Base-by-base conservation (phyloP, 2,113 vertebrate genomes). In the Bostrychus sinensis region DNA sequence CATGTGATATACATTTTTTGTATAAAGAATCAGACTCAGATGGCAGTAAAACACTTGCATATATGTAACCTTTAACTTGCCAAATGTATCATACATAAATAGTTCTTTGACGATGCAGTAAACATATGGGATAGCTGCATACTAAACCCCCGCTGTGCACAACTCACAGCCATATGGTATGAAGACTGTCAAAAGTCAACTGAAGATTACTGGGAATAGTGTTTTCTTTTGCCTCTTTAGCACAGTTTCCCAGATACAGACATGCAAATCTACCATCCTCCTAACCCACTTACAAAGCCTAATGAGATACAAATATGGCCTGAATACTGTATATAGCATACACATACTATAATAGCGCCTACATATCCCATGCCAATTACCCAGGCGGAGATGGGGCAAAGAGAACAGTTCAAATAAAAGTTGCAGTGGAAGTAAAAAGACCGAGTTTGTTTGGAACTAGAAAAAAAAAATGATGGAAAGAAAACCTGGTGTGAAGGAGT, bases 231-330 rank as follows among this genome's bases (percentile, higher is more conserved):
- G 14, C 23, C 1, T 48, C 22, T 26, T 25, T 26, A 11, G 13
- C 45, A 46, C 45, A 26, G 1, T 22, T 28, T 28, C 25, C 2
- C 30, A 32, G 48, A 23, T 11, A 22, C 10, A 19, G 42, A 57
- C 64, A 51, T 77, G 25, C 2, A 70, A 72, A 87, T 37, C 41
- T 16, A 50, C 36, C 34, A 36, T 28, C 38, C 32, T 28, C 17
- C 34, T 70, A 56, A 70, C 73, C 64, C 43, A 64, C 34, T 70
- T 70, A 54, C 38, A 22, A 11, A 39, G 37, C 34, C 19, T 39
- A 70, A 78, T 50, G 60, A 72, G 71, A 82, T 50, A 59, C 20
- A 77, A 75, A 70, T 53, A 34, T 50, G 64, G 23, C 56, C 64
- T 32, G 43, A 56, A 72, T 63, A 23, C 55, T 62, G 48, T 63